These are phyloP conservation scores for Hoplodrina blanda DNA, from an alignment of 2,888 invertebrate genomes.

Conservation along the genomic window DNA sequence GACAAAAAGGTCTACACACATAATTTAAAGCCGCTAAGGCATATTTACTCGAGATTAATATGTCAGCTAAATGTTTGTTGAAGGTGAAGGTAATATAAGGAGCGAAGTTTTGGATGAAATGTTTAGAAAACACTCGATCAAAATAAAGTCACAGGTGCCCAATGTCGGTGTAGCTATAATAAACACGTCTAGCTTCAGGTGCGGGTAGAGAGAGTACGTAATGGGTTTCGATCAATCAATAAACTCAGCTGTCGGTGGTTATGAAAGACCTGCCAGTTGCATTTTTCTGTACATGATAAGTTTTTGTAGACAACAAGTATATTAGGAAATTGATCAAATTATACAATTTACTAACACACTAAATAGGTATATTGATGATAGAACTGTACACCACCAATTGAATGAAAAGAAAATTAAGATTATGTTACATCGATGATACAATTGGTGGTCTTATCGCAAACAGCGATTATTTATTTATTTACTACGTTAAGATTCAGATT, in stretches of 20 bases:
- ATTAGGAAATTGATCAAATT: neutral
- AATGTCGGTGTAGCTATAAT: slow-evolving; percentile 6
- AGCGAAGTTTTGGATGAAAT: slow-evolving; percentile 10
- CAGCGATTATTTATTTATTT: slow-evolving; percentile 1
- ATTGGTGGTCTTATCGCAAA: neutral
- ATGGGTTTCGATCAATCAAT: slow-evolving; percentile 52
- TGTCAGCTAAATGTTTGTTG: slow-evolving; percentile 29
- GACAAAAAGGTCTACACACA: slow-evolving; percentile 1
- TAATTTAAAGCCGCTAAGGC: slow-evolving; percentile 14
- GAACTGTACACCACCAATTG: neutral
- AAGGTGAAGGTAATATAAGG: slow-evolving; percentile 16
- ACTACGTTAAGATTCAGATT: neutral
- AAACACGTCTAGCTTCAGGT: slow-evolving; percentile 22
- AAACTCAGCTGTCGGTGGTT: slow-evolving; percentile 38
- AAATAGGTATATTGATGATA: neutral
- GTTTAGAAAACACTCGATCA: slow-evolving; percentile 23
- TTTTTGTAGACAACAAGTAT: neutral
- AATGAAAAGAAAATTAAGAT: neutral
- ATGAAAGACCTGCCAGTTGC: slow-evolving; percentile 31
- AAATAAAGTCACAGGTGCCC: slow-evolving; percentile 14
- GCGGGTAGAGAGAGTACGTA: slow-evolving; percentile 13
- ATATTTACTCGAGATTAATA: slow-evolving; percentile 41
- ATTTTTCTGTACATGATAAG: slow-evolving; percentile 1
- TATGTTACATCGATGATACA: neutral
- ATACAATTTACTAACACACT: neutral